Conservation (phyloP, 2,113 vertebrate genomes). For the Scalopus aquaticus region DNA sequence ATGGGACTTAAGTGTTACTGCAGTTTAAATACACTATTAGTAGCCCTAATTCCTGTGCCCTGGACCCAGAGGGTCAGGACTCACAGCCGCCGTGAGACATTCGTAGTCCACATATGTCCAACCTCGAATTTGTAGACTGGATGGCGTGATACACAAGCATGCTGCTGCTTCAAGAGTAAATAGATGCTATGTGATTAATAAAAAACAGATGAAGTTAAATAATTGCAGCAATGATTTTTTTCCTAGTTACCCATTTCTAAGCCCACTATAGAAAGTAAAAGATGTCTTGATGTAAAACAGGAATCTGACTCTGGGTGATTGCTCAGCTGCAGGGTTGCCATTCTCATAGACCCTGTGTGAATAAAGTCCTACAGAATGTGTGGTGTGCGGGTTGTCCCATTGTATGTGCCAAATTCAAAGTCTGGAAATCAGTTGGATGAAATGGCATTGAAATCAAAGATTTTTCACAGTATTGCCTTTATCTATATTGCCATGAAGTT, state of each 20-base stretch:
- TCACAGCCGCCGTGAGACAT: background rate
- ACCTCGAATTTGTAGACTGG: background rate
- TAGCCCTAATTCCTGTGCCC: background rate
- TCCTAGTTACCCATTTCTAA: background rate
- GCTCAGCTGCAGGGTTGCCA: background rate
- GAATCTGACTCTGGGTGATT: background rate
- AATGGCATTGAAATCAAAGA: background rate
- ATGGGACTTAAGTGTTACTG: background rate
- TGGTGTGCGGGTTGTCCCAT: too few species aligned
- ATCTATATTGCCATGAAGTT: background rate
- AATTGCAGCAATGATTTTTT: background rate
- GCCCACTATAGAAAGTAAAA: background rate
- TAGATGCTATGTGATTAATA: background rate
- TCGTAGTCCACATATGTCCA: background rate
- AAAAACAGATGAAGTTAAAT: background rate
- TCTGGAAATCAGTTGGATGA: background rate
- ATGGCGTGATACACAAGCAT: background rate
- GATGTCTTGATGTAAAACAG: background rate
- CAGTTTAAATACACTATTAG: background rate
- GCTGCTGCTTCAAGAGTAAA: background rate
- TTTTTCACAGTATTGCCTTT: background rate
- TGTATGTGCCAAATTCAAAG: background rate
- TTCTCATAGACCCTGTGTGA: background rate
- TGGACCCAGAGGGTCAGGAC: fast-evolving
- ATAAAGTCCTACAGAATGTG: background rate